These are phyloP conservation scores for Ptychodera flava DNA, from an alignment of 35 echinoderm and acorn worm genomes.

Conservation along the genomic window DNA sequence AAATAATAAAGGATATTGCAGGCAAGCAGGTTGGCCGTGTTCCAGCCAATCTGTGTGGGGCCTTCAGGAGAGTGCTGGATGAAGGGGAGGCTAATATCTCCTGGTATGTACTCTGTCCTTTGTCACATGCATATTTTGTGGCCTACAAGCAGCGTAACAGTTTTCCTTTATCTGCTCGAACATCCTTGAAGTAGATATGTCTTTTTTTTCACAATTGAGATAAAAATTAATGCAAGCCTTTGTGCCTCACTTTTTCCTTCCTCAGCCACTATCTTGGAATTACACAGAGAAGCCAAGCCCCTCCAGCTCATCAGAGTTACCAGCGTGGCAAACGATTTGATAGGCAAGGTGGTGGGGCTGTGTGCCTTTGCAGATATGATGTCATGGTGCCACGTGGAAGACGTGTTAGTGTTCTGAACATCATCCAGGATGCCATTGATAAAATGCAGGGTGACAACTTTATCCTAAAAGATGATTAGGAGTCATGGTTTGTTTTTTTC, in stretches of 20 bases:
- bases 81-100: background rate
- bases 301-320: background rate
- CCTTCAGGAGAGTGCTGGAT: background rate
- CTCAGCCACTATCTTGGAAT: background rate
- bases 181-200: background rate
- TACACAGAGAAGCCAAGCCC: background rate
- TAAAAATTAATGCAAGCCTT: background rate
- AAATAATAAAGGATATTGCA: background rate
- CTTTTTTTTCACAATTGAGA: too few species aligned
- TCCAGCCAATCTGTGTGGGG: background rate
- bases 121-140: too few species aligned
- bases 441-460: background rate
- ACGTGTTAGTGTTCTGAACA: background rate
- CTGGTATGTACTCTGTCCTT: background rate
- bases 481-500: too few species aligned
- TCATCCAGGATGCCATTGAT: background rate
- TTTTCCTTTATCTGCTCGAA: background rate
- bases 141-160: background rate
- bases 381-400: background rate
- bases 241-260: background rate
- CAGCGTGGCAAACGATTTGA: background rate
- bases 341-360: background rate
- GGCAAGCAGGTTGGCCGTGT: background rate
- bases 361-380: background rate
- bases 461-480: background rate